Conservation (phyloP, 2,113 vertebrate genomes). For the Albula goreensis region DNA sequence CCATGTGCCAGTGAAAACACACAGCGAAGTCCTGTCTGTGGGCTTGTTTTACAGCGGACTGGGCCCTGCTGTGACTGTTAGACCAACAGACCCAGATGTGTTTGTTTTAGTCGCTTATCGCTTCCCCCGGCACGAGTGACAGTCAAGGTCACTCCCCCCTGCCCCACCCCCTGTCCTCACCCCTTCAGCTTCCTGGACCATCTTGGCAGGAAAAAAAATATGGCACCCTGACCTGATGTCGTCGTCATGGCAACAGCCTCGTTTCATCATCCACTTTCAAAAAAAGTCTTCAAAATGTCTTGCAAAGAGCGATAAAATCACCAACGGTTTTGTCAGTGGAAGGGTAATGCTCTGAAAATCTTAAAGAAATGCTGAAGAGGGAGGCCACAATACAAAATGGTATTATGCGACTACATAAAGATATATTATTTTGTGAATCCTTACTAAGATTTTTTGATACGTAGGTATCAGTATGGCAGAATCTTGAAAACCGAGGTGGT, state of each 20-base stretch:
- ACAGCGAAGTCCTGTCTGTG: neutral
- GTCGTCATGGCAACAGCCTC: neutral
- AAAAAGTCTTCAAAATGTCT: neutral
- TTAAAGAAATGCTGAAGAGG: too few relatives aligned
- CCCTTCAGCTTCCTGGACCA: neutral
- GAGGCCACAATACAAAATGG: too few relatives aligned
- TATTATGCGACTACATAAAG: too few relatives aligned
- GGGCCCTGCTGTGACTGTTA: slow-evolving; percentile 27
- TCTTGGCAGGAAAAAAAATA: neutral
- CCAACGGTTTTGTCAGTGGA: neutral
- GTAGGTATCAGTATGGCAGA: too few relatives aligned
- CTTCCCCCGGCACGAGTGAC: slow-evolving; percentile 35
- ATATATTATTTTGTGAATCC: too few relatives aligned
- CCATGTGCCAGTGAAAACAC: neutral
- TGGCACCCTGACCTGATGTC: neutral
- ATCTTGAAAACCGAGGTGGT: too few relatives aligned
- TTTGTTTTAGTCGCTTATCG: slow-evolving; percentile 46
- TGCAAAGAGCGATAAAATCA: neutral
- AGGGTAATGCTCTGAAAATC: neutral
- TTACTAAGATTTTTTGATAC: too few relatives aligned
- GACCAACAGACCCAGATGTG: slow-evolving; percentile 39
- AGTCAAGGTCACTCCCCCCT: slow-evolving; percentile 38
- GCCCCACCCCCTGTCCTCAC: neutral
- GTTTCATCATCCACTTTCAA: neutral
- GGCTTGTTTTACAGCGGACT: slow-evolving; percentile 22